Evolutionary conservation across 1,140 invertebrate genomes (phyloP).

Genomic region (Heliconius himera): DNA sequence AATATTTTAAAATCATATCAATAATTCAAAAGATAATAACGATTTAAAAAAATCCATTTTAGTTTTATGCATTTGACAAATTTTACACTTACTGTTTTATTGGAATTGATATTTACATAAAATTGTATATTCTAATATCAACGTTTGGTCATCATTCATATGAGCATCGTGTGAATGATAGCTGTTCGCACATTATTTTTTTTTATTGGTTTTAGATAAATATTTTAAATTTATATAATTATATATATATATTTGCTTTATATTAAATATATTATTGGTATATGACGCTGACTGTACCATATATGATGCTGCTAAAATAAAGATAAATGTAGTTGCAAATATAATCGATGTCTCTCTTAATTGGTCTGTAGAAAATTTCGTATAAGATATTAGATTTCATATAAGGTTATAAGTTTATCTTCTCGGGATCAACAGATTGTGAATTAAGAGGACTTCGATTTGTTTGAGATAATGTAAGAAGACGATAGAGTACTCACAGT

Average conservation of each 20-base stretch:
- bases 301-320: slow-evolving; percentile 5
- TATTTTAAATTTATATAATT: not conserved
- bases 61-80: slow-evolving; percentile 26
- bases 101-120: slow-evolving; percentile 43
- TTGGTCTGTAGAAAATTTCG: slow-evolving; percentile 41
- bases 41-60: not conserved
- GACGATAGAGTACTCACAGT: slow-evolving; percentile 71
- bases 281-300: not conserved
- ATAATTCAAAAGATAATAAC: not conserved
- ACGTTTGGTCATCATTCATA: slow-evolving; percentile 31
- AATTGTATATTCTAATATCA: slow-evolving; percentile 43
- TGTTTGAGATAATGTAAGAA: slow-evolving; percentile 57
- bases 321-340: slow-evolving; percentile 34
- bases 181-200: slow-evolving; percentile 34
- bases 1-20: not conserved
- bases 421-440: slow-evolving; percentile 29
- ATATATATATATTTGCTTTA: not conserved
- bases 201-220: slow-evolving; percentile 16
- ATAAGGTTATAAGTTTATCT: not conserved
- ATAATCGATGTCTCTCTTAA: slow-evolving; percentile 52
- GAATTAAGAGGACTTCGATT: slow-evolving; percentile 66
- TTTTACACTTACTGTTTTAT: slow-evolving; percentile 39
- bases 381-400: not conserved
- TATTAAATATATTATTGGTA: not conserved
- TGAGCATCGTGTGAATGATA: slow-evolving; percentile 24